Evolutionary conservation across 2,888 invertebrate genomes (phyloP).

Genomic region (Torymus aiolomorphi): DNA sequence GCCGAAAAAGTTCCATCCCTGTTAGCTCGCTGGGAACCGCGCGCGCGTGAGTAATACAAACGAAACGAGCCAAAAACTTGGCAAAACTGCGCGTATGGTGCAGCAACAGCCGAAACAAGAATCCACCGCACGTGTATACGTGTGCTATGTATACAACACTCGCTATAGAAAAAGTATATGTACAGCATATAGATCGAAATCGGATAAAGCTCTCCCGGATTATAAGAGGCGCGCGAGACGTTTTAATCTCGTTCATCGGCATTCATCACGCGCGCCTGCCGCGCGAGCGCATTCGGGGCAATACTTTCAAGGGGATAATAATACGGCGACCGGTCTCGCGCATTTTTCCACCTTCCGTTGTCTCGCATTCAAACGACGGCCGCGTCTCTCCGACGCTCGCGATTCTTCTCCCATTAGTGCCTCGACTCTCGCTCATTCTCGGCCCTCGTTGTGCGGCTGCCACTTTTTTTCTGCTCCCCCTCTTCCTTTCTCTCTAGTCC

Average conservation of each 20-base stretch:
- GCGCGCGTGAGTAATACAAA: too few relatives aligned
- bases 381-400: slow-evolving; percentile 15
- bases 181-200: background rate
- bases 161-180: too few relatives aligned
- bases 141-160: too few relatives aligned
- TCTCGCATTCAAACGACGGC: slow-evolving; percentile 34
- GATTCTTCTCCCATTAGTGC: slow-evolving; percentile 50
- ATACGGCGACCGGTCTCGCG: slow-evolving; percentile 40
- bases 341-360: slow-evolving; percentile 30
- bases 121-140: too few relatives aligned
- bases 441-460: background rate
- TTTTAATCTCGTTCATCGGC: slow-evolving; percentile 50
- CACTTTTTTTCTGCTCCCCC: background rate
- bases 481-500: slow-evolving; percentile 1
- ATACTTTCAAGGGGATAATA: slow-evolving; percentile 47
- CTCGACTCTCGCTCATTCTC: slow-evolving; percentile 4
- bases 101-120: too few relatives aligned
- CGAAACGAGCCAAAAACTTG: too few relatives aligned
- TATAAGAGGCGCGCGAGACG: slow-evolving; percentile 4
- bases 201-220: slow-evolving; percentile 31
- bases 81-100: too few relatives aligned
- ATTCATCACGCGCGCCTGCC: background rate
- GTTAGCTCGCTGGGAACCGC: too few relatives aligned
- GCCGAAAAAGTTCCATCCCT: too few relatives aligned
- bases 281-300: slow-evolving; percentile 1